Conservation (phyloP, 2,113 vertebrate genomes). For the Lanius ludovicianus region DNA sequence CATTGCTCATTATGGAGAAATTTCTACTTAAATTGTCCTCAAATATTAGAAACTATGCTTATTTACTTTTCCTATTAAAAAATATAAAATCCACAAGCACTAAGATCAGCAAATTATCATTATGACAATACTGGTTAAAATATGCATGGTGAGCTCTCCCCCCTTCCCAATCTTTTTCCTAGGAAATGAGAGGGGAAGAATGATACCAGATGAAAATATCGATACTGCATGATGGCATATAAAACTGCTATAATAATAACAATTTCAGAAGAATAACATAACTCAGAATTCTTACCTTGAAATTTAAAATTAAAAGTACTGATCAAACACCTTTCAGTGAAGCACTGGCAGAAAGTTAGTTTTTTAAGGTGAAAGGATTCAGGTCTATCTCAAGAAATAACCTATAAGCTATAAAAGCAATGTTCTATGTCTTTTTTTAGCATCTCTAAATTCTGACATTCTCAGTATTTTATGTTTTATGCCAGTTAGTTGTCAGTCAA, state of each 20-base stretch:
- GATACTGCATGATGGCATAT: not conserved
- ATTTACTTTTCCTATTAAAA: not conserved
- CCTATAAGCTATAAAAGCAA: not conserved
- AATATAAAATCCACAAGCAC: not conserved
- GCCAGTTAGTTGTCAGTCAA: not conserved
- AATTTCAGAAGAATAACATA: not conserved
- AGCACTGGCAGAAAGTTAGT: not conserved
- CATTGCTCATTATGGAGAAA: constrained; percentile 3
- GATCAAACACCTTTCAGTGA: not conserved
- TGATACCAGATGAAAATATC: not conserved
- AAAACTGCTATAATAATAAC: not conserved
- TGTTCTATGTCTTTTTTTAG: constrained; percentile 11
- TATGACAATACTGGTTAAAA: not conserved
- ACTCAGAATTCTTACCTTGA: not conserved
- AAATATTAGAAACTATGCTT: not conserved
- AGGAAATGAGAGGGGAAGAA: not conserved
- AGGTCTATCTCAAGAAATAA: not conserved
- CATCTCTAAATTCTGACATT: constrained; percentile 29
- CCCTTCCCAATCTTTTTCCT: not conserved
- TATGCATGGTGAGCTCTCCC: not conserved
- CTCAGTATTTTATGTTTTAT: constrained; percentile 51
- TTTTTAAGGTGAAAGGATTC: not conserved
- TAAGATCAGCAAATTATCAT: not conserved
- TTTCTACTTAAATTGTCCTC: not conserved
- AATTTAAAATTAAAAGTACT: not conserved